A percentile compares a stretch with the other conserved stretches of the same genome.
Conservation (phyloP, 2,113 vertebrate species). For the Holacanthus passer region DNA sequence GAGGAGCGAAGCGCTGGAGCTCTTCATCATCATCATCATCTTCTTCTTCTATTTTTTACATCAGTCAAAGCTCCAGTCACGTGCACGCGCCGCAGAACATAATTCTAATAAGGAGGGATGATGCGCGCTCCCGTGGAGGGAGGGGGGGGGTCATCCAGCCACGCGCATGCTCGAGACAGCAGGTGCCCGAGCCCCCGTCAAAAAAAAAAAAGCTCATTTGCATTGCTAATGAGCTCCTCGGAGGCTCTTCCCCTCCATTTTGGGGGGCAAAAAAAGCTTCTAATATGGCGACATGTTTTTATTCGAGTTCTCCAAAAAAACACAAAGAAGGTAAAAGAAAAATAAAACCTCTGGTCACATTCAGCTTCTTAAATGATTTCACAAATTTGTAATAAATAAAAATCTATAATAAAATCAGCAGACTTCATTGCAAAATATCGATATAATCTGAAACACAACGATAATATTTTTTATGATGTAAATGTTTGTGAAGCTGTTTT, state of each 20-base stretch:
- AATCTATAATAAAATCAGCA: no score
- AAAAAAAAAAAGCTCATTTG: conserved; percentile 54
- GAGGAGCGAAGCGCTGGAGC: background rate
- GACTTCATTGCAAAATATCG: no score
- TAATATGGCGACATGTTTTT: conserved; percentile 73
- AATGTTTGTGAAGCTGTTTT: no score
- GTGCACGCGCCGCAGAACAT: conserved; percentile 38
- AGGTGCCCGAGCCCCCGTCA: conserved; percentile 72
- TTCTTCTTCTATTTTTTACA: background rate
- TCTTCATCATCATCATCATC: background rate
- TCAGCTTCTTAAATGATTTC: no score
- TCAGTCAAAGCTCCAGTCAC: conserved; percentile 27
- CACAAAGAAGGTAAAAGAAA: background rate
- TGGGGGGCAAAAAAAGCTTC: conserved; percentile 58
- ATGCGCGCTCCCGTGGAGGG: conserved; percentile 49
- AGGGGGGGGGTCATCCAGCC: conserved; percentile 23
- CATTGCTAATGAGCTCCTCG: conserved; percentile 76
- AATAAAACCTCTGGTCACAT: no score
- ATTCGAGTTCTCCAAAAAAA: background rate
- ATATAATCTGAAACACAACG: background rate
- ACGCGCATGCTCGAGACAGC: conserved; percentile 69
- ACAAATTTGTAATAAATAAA: no score
- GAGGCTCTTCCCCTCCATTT: conserved; percentile 71
- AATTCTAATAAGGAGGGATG: conserved; percentile 53
- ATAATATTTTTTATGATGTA: no score